Evolutionary conservation across 1,140 invertebrate genomes (phyloP), one percentile per base, ranked within the genome.

Genomic region (Pseudomyrmex dendroicus): DNA sequence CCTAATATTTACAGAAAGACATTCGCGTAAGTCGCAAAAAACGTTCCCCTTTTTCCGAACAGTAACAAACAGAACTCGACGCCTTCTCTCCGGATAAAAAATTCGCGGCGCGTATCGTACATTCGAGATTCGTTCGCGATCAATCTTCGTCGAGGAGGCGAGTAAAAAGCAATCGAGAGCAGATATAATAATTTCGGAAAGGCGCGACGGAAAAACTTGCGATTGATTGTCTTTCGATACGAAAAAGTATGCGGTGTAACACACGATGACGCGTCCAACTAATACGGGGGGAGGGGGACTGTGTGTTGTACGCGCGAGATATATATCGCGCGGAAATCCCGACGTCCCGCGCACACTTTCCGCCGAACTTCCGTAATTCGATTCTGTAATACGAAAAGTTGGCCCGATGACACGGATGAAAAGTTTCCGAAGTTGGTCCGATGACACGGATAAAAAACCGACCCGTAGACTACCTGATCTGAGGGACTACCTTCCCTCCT

Each of bases 1-100:
- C 63, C 74, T 84, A 86, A 88, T 89, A 86, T 89, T 89, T 88
- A 86, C 86, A 85, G 82, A 72, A 85, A 88, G 73, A 80, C 76
- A 80, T 80, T 80, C 76, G 76, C 56, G 62, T 57, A 67, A 78
- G 52, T 83, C 63, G 73, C 67, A 78, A 78, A 78, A 78, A 78
- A 35, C 35, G 5, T 35, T 35, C 64, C 50, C 50, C 61, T 46
- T 59, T 46, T 25, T 67, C 56, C 82, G 73, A 67, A 83, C 56
- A 66, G 77, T 83, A 83, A 67, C 74, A 78, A 78, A 83, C 73
- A 83, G 63, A 74, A 82, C 64, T 62, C 44, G 17, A 54, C 22
- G 57, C 54, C 66, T 59, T 25, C 48, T 59, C 17, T 80, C 76
- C 59, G 35, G 44, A 48, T 59, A 17, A 61, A 35, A 76, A 62